A percentile compares a stretch with the other conserved stretches of the same genome.
Evolutionary conservation across 1,140 invertebrate genomes (phyloP).

Genomic region (Anastrepha ludens): DNA sequence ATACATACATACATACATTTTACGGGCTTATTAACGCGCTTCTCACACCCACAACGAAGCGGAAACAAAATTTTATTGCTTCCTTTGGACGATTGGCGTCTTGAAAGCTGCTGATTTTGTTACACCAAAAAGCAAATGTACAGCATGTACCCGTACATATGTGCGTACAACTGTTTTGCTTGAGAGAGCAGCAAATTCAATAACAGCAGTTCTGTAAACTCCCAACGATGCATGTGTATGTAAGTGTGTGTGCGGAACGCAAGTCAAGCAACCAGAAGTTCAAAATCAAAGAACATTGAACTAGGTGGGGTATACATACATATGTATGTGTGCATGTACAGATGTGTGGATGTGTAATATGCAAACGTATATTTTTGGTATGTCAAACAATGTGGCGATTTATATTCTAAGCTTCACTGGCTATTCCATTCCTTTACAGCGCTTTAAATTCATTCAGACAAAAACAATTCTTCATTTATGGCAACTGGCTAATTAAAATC

Average conservation of each 20-base stretch:
- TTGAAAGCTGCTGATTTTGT: slow-evolving; percentile 18
- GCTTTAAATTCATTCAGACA: neutral
- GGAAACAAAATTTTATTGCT: slow-evolving; percentile 39
- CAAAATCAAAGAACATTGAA: neutral
- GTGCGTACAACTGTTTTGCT: neutral
- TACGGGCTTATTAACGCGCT: neutral
- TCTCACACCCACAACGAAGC: slow-evolving; percentile 5
- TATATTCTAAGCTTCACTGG: neutral
- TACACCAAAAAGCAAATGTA: neutral
- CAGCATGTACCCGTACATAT: neutral
- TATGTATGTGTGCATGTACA: neutral
- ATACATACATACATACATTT: neutral
- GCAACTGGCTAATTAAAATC: neutral
- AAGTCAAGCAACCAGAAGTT: neutral
- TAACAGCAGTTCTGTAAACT: no score
- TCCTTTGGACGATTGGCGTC: neutral
- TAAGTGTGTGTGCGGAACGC: no score
- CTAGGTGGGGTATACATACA: neutral
- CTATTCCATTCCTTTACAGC: neutral
- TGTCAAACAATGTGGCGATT: neutral
- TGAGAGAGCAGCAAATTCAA: neutral
- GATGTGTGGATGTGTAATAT: no score
- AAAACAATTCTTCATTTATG: neutral
- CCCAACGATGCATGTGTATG: neutral
- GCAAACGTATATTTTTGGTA: no score